A percentile compares a stretch with the other conserved stretches of the same genome.
Evolutionary conservation across 2,113 vertebrate genomes (phyloP).

Genomic region (Ammodytes marinus): DNA sequence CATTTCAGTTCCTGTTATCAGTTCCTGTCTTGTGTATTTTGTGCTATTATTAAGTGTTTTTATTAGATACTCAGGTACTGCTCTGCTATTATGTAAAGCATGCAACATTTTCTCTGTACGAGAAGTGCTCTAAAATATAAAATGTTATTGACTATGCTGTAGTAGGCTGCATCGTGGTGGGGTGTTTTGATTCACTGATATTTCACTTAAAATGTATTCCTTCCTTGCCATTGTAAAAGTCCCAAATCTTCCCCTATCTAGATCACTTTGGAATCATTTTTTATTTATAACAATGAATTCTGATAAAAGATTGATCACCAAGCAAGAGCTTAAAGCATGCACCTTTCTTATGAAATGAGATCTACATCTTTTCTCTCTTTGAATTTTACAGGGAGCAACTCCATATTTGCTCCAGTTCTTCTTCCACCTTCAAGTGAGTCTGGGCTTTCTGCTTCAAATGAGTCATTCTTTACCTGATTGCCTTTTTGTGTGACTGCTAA

Average conservation of each 20-base stretch:
- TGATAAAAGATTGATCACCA: background rate
- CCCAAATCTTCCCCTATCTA: background rate
- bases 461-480: background rate
- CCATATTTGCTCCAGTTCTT: constrained; percentile 89
- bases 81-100: no score
- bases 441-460: background rate
- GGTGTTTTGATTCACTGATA: background rate
- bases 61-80: no score
- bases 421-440: constrained; percentile 93
- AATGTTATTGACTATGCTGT: no score
- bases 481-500: background rate
- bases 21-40: no score
- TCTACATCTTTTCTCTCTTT: constrained; percentile 20
- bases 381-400: constrained; percentile 87
- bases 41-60: no score
- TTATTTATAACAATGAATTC: background rate
- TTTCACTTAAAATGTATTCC: background rate
- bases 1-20: no score
- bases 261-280: background rate
- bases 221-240: no score
- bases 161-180: background rate
- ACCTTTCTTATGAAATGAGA: constrained; percentile 11
- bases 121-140: no score
- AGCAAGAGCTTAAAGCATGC: background rate
- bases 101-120: no score